Evolutionary conservation across 2,888 invertebrate genomes (phyloP), one percentile per base, ranked within the genome.

Genomic region (Endotricha flammealis): DNA sequence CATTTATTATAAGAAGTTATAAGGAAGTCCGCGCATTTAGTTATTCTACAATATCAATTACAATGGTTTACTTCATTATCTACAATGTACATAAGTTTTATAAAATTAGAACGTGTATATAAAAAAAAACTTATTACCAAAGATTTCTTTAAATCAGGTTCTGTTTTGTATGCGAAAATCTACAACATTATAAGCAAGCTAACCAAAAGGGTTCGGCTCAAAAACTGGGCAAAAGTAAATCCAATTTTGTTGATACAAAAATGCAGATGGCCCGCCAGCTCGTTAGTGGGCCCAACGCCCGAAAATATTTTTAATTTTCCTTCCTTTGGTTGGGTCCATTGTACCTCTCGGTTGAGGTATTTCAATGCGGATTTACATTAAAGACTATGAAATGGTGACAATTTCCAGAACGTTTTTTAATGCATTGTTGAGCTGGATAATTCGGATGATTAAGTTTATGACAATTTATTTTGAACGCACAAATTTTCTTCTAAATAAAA

Each of bases 261-360:
- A 61, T 57, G 57, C 54, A 61, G 57, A 62, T 57, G 54, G 48
- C 45, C 50, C 48, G 48, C 42, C 34, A 38, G 36, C 57, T 66
- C 64, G 64, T 66, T 62, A 66, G 57, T 43, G 50, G 49, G 24
- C 29, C 40, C 41, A 41, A 40, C 44, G 45, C 43, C 55, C 48
- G 55, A 65, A 66, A 67, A 61, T 62, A 57, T 68, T 75, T 73
- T 77, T 75, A 74, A 76, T 74, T 77, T 76, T 75, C 72, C 75
- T 68, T 70, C 69, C 76, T 72, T 67, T 46, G 54, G 57, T 54
- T 45, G 42, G 38, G 34, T 41, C 54, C 58, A 66, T 70, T 74
- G 67, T 67, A 59, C 60, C 56, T 55, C 55, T 52, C 53, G 41
- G 47, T 54, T 36, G 20, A 36, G 33, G 41, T 41, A 35, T 47